Percentiles rank a stretch among this genome's conserved stretches.
These are phyloP conservation scores for Cottus gobio DNA, from an alignment of 2,113 vertebrate genomes.

Conservation along the genomic window DNA sequence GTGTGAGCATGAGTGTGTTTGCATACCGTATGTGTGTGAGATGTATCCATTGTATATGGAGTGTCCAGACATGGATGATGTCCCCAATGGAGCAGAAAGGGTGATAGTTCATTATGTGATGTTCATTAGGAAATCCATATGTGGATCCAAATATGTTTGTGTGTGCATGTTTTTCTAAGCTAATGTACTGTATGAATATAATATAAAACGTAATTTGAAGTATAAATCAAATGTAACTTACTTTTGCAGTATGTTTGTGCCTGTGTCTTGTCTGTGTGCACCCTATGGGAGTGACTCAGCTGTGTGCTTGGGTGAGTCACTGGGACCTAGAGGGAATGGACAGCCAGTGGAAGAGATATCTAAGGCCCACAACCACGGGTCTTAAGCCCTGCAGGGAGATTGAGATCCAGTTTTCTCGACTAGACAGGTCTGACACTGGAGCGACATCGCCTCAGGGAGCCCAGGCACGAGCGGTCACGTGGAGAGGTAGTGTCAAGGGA, in stretches of 20 bases:
- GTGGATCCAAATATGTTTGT: not conserved
- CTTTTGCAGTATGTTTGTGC: not conserved
- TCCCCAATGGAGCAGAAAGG: not conserved
- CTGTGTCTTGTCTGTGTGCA: conserved; percentile 1
- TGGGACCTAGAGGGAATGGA: conserved; percentile 16
- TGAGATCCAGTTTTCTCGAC: conserved; percentile 51
- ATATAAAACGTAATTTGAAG: not conserved
- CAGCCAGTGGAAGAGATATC: conserved; percentile 37
- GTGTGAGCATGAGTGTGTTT: not conserved
- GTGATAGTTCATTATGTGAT: conserved; percentile 4
- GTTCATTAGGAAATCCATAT: conserved; percentile 19
- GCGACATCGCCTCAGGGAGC: conserved; percentile 41
- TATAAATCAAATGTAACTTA: not conserved
- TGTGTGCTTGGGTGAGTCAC: conserved; percentile 60
- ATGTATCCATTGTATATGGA: not conserved
- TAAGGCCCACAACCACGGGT: conserved; percentile 45
- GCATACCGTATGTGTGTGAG: not conserved
- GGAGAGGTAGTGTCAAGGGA: conserved; percentile 55
- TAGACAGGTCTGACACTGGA: conserved; percentile 53
- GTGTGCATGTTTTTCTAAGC: conserved; percentile 12
- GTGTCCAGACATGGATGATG: conserved; percentile 7
- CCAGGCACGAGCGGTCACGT: conserved; percentile 21
- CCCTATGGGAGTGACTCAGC: conserved; percentile 57
- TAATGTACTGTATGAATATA: conserved; percentile 30
- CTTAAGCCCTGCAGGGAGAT: conserved; percentile 32